A percentile compares a stretch with the other conserved stretches of the same genome.
phyloP scores from a whole-genome alignment of 2,797 vertebrate species.

The Sandelia bainsii region DNA sequence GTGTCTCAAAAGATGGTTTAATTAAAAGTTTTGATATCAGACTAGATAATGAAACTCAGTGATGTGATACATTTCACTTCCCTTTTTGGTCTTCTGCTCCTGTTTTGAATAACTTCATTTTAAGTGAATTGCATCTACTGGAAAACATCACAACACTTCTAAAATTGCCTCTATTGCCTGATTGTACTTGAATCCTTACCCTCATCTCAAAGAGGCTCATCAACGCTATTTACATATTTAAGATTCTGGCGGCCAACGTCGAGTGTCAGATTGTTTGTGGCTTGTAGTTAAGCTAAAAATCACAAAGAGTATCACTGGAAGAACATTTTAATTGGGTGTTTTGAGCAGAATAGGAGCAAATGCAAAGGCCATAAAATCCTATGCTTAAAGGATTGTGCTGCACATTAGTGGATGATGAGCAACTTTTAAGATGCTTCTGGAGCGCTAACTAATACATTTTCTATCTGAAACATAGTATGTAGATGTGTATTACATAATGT shows the following conservation, averaged over 20 bases:
- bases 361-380: constrained; percentile 62
- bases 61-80: neutral
- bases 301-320: constrained; percentile 55
- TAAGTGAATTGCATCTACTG: constrained; percentile 25
- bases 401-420: constrained; percentile 58
- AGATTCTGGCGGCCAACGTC: constrained; percentile 39
- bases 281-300: constrained; percentile 56
- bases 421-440: constrained; percentile 15
- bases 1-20: constrained; percentile 15
- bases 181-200: constrained; percentile 62
- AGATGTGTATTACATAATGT: constrained; percentile 1
- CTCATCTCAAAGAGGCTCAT: constrained; percentile 61
- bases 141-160: constrained; percentile 42
- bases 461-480: neutral
- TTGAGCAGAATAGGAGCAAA: constrained; percentile 56
- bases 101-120: constrained; percentile 18
- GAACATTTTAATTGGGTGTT: constrained; percentile 77
- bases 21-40: constrained; percentile 13
- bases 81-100: constrained; percentile 8
- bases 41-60: constrained; percentile 26
- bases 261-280: constrained; percentile 60
- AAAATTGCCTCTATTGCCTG: constrained; percentile 30
- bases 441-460: constrained; percentile 30
- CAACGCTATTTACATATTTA: constrained; percentile 69
- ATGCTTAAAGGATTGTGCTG: constrained; percentile 67